Conservation (phyloP, 2,797 vertebrate genomes). For the Bufotes viridis region DNA sequence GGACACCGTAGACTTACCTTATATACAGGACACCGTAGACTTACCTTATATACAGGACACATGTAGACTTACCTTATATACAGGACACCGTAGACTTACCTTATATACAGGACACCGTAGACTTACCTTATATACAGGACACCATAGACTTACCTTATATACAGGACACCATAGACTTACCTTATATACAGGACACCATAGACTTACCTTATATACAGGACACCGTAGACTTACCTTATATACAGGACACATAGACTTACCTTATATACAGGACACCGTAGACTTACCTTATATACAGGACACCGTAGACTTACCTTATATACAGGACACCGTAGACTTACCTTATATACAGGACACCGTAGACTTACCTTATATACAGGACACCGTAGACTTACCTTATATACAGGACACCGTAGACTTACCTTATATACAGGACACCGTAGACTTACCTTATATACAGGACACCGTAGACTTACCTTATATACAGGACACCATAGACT, state of each 20-base stretch:
- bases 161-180: background rate
- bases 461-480: too few relatives aligned
- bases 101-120: background rate
- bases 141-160: too few relatives aligned
- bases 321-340: background rate
- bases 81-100: background rate
- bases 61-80: too few relatives aligned
- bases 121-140: background rate
- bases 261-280: too few relatives aligned
- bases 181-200: background rate
- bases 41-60: background rate
- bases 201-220: too few relatives aligned
- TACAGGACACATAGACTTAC: too few relatives aligned
- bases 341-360: background rate
- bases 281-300: background rate
- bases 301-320: too few relatives aligned
- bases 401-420: background rate
- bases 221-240: background rate
- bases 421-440: too few relatives aligned
- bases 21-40: too few relatives aligned
- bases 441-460: background rate
- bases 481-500: too few relatives aligned
- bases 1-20: too few relatives aligned
- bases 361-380: too few relatives aligned
- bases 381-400: background rate